Evolutionary conservation across 2,888 invertebrate species (phyloP).

Genomic region (Leptopterna dolabrata): DNA sequence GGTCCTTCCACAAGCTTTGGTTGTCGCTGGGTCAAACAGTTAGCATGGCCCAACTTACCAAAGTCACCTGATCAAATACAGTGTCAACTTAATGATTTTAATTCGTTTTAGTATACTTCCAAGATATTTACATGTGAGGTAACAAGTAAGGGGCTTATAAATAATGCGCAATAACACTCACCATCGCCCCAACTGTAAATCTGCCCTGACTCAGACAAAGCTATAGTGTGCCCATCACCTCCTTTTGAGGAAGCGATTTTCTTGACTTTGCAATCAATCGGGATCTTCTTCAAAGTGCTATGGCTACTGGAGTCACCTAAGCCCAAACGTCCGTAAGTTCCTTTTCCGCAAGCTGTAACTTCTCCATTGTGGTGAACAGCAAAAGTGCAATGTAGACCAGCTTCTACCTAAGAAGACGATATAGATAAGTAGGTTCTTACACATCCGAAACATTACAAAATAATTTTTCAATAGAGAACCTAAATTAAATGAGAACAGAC

Average conservation of each 20-base stretch:
- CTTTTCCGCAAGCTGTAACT: conserved; percentile 74
- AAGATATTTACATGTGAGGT: background rate
- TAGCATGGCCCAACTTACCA: conserved; percentile 72
- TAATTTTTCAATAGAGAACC: background rate
- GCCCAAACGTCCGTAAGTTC: conserved; percentile 74
- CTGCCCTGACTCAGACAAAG: conserved; percentile 70
- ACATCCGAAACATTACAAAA: background rate
- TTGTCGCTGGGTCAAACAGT: conserved; percentile 70
- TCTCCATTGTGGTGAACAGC: conserved; percentile 72
- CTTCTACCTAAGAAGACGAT: conserved; percentile 69
- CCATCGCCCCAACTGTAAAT: conserved; percentile 73
- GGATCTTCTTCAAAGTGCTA: conserved; percentile 70
- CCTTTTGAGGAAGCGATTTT: conserved; percentile 71
- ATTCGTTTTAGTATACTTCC: background rate
- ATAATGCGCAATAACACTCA: conserved; percentile 45
- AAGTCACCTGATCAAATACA: conserved; percentile 68
- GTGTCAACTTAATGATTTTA: background rate
- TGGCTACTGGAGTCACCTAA: conserved; percentile 75
- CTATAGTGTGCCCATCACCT: conserved; percentile 72
- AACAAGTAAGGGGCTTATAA: background rate
- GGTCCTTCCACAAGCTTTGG: conserved; percentile 71
- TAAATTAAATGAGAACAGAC: too few relatives aligned
- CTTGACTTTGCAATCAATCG: conserved; percentile 70
- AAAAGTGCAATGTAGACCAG: conserved; percentile 76
- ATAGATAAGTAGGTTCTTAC: too few relatives aligned